These are phyloP conservation scores for Chelonia mydas DNA, from an alignment of 2,797 vertebrate genomes.

Conservation along the genomic window DNA sequence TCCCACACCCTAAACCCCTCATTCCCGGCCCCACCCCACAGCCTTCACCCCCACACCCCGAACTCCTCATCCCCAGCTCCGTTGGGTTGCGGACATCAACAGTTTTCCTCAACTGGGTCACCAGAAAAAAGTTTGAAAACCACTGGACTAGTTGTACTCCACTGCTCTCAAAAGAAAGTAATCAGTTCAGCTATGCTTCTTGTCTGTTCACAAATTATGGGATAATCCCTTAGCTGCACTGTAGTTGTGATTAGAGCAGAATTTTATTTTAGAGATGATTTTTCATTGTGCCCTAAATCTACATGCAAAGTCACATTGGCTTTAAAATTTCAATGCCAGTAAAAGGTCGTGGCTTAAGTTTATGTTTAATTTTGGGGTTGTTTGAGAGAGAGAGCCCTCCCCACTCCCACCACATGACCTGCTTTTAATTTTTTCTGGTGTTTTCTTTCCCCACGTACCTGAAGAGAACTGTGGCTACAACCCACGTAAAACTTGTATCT, in stretches of 20 bases:
- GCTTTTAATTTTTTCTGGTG: rapidly evolving
- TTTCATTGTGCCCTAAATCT: not conserved
- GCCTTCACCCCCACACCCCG: no score
- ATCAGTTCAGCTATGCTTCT: rapidly evolving
- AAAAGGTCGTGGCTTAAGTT: rapidly evolving
- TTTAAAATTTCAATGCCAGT: not conserved
- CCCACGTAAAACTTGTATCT: not conserved
- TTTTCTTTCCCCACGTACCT: not conserved
- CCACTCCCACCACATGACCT: not conserved
- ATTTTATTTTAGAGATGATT: rapidly evolving
- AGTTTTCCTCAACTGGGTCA: no score
- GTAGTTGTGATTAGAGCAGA: not conserved
- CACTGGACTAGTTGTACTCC: not conserved
- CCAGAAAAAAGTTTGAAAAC: no score
- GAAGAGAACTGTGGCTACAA: not conserved
- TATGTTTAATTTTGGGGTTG: not conserved
- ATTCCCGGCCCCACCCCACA: no score
- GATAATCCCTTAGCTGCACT: not conserved
- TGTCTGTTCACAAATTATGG: not conserved
- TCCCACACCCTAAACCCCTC: no score
- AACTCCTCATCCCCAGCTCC: no score
- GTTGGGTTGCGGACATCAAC: no score
- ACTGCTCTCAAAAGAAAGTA: not conserved
- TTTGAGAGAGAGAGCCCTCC: not conserved
- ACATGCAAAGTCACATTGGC: not conserved